Evolutionary conservation across 2,888 invertebrate genomes (phyloP).

Genomic region (Spilosoma lubricipeda): DNA sequence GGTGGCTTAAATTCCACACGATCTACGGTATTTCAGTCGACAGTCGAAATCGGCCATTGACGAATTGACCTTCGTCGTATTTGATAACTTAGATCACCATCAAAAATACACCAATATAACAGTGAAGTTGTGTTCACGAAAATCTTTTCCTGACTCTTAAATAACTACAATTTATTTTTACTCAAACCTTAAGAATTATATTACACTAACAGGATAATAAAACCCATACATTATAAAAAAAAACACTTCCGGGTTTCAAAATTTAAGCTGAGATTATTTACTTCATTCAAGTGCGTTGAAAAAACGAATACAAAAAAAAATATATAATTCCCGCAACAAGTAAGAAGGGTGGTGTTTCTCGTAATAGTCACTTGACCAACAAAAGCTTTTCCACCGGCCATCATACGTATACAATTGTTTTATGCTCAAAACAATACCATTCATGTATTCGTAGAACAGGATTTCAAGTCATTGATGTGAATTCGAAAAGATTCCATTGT

Average conservation of each 20-base stretch:
- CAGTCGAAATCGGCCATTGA: not conserved
- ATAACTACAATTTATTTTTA: not conserved
- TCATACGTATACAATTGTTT: constrained; percentile 72
- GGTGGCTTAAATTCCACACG: not conserved
- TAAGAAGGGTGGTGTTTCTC: constrained; percentile 51
- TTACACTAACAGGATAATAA: not conserved
- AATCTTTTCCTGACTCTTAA: not conserved
- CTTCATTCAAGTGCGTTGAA: constrained; percentile 28
- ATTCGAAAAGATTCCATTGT: constrained; percentile 73
- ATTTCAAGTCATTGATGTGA: constrained; percentile 73
- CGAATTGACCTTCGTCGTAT: not conserved
- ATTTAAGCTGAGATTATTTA: constrained; percentile 9
- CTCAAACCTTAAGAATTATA: not conserved
- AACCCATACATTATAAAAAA: not conserved
- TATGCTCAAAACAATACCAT: constrained; percentile 73
- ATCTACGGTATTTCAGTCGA: not conserved
- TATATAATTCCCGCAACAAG: constrained; percentile 50
- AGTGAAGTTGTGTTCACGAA: not conserved
- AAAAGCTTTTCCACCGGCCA: constrained; percentile 53
- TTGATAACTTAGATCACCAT: not conserved
- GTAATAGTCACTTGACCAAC: constrained; percentile 63
- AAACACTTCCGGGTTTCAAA: not conserved
- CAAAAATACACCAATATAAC: not conserved
- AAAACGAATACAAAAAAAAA: constrained; percentile 42
- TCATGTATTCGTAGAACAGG: constrained; percentile 76